Evolutionary conservation across 1,140 invertebrate species (phyloP), one percentile per base, ranked within the genome.

Genomic region (Aleiodes sp.): DNA sequence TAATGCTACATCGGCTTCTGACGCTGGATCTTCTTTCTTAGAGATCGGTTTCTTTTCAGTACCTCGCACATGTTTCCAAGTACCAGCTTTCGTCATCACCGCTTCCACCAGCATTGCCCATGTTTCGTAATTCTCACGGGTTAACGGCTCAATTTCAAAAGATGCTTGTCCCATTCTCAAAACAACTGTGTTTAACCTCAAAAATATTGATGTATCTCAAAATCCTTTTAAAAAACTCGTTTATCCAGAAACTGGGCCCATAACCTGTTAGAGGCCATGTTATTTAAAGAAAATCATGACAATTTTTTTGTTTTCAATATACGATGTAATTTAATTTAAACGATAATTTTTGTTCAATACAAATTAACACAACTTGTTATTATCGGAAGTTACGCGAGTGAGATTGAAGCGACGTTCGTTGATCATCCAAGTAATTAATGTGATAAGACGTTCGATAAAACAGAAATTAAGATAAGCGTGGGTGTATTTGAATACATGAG

Each of bases 181-280:
- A 7, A 7, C n/a, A n/a, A n/a, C n/a, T n/a, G n/a, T n/a, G n/a
- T 41, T 41, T 6, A 41, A 7, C 39, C 39, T 35, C 31, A 6
- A 4, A 35, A 6, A 6, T 10, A 35, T 35, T 6, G 4, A 41
- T 14, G n/a, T 7, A 14, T n/a, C 39, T 41, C 39, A 3, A 41
- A 6, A n/a, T 12, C 39, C 39, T 41, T 14, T 14, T 12, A 41
- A 4, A 10, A 41, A 41, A 41, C 39, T 6, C 31, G 31, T 35
- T 4, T 10, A 35, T 41, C n/a, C n/a, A 41, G 14, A 4, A 6
- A 41, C 39, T 41, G 39, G 39, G 39, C n/a, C 39, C 39, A 41
- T 41, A 41, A 41, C 39, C 39, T 41, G 39, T 41, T 41, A 41
- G 39, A n/a, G n/a, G n/a, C n/a, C n/a, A n/a, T n/a, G n/a, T n/a